These are phyloP conservation scores for Matsumurasca onukii DNA, from an alignment of 1,140 invertebrate genomes.

Conservation along the genomic window DNA sequence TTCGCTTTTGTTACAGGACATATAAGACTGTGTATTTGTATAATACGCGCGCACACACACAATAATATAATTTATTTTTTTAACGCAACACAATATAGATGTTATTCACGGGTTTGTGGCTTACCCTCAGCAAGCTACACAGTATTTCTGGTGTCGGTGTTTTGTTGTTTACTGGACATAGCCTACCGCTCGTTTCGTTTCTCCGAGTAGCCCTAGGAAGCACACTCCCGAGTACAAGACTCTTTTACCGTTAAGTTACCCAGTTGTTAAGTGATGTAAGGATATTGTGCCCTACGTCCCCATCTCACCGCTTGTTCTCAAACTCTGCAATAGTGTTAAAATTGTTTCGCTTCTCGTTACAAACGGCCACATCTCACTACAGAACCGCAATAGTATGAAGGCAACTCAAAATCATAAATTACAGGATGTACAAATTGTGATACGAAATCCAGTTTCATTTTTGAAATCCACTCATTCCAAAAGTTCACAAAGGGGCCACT, in stretches of 20 bases:
- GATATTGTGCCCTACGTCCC: constrained; percentile 33
- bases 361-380: constrained; percentile 38
- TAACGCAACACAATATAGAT: constrained; percentile 25
- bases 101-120: constrained; percentile 19
- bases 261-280: constrained; percentile 24
- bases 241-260: constrained; percentile 32
- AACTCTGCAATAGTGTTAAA: constrained; percentile 36
- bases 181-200: background rate
- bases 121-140: constrained; percentile 26
- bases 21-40: constrained; percentile 27
- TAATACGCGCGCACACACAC: constrained; percentile 20
- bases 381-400: constrained; percentile 45
- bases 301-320: constrained; percentile 37
- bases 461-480: constrained; percentile 43
- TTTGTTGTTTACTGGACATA: constrained; percentile 24
- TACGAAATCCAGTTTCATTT: constrained; percentile 40
- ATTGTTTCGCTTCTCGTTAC: constrained; percentile 36
- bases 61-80: constrained; percentile 23
- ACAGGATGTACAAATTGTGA: constrained; percentile 41
- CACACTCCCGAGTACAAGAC: constrained; percentile 28
- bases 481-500: constrained; percentile 40
- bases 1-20: constrained; percentile 27
- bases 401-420: constrained; percentile 43
- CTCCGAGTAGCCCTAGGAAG: constrained; percentile 1
- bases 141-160: constrained; percentile 20